A percentile compares a stretch with the other conserved stretches of the same genome.
phyloP scores from a whole-genome alignment of 2,797 vertebrate genomes.

The Myoxocephalus aenaeus region DNA sequence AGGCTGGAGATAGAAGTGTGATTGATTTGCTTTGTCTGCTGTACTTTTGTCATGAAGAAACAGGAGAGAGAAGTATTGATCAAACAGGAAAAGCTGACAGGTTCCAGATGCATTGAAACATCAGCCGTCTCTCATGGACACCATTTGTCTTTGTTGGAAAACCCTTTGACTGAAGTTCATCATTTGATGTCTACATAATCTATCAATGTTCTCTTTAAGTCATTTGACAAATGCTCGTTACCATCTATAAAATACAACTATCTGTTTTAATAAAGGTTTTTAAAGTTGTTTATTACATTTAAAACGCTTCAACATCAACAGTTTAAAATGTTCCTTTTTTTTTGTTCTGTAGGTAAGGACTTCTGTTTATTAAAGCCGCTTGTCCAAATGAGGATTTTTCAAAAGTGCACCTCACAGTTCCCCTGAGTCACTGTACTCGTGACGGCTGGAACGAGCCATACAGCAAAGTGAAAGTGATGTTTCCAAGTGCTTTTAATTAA shows the following conservation, averaged over 20 bases:
- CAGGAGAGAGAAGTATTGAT: slow-evolving; percentile 26
- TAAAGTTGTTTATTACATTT: not conserved
- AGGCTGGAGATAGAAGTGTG: slow-evolving; percentile 3
- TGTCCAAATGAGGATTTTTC: too few species aligned
- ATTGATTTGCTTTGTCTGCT: slow-evolving; percentile 42
- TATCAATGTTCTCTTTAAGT: not conserved
- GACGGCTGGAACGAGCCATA: too few species aligned
- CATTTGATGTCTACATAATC: slow-evolving; percentile 13
- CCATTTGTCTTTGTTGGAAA: not conserved
- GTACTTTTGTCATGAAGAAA: slow-evolving; percentile 11
- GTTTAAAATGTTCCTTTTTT: too few species aligned
- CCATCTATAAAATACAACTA: not conserved
- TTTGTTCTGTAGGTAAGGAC: too few species aligned
- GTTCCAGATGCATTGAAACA: slow-evolving; percentile 15
- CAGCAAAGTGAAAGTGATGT: too few species aligned
- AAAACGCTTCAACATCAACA: too few species aligned
- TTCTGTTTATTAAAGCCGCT: too few species aligned
- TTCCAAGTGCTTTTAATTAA: too few species aligned
- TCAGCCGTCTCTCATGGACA: slow-evolving; percentile 8
- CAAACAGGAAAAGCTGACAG: slow-evolving; percentile 9
- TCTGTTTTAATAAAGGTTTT: not conserved
- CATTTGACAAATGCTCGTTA: not conserved
- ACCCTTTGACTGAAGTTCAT: slow-evolving; percentile 4
- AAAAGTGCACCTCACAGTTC: too few species aligned
- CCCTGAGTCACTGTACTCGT: too few species aligned